Conservation (phyloP, 1,140 invertebrate species). For the Drosophila navojoa region DNA sequence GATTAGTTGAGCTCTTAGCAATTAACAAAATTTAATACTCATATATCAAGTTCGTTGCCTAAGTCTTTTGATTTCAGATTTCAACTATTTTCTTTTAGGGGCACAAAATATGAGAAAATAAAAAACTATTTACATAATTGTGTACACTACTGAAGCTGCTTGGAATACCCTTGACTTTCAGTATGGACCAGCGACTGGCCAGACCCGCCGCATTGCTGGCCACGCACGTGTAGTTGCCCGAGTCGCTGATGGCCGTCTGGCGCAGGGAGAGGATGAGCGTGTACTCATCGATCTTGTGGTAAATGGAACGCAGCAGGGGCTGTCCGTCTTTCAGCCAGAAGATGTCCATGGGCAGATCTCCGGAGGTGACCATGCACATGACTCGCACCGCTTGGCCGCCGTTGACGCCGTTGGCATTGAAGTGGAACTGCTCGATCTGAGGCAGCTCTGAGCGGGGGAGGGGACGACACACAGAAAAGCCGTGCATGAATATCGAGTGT, state of each 20-base stretch:
- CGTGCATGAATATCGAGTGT: slow-evolving; percentile 42
- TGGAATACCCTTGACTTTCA: slow-evolving; percentile 82
- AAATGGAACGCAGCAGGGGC: slow-evolving; percentile 69
- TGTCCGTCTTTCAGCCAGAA: slow-evolving; percentile 86
- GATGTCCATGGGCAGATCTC: slow-evolving; percentile 89
- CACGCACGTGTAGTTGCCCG: slow-evolving; percentile 89
- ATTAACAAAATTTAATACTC: background rate
- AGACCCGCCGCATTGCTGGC: slow-evolving; percentile 90
- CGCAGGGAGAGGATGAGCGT: slow-evolving; percentile 90
- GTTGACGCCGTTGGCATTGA: slow-evolving; percentile 87
- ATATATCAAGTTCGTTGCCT: slow-evolving; percentile 50
- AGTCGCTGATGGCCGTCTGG: slow-evolving; percentile 87
- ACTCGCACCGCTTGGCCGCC: slow-evolving; percentile 89
- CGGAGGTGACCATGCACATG: slow-evolving; percentile 88
- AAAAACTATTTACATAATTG: slow-evolving; percentile 28
- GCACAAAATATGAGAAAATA: background rate
- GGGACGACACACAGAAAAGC: slow-evolving; percentile 38
- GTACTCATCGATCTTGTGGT: slow-evolving; percentile 85
- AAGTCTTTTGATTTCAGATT: slow-evolving; percentile 28
- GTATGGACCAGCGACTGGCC: slow-evolving; percentile 87
- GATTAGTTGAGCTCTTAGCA: background rate
- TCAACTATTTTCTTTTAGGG: background rate
- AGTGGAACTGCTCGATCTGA: slow-evolving; percentile 88
- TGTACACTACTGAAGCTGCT: slow-evolving; percentile 16
- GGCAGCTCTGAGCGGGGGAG: slow-evolving; percentile 84